phyloP scores from a whole-genome alignment of 2,797 vertebrate species.

The Crypturellus tataupa region DNA sequence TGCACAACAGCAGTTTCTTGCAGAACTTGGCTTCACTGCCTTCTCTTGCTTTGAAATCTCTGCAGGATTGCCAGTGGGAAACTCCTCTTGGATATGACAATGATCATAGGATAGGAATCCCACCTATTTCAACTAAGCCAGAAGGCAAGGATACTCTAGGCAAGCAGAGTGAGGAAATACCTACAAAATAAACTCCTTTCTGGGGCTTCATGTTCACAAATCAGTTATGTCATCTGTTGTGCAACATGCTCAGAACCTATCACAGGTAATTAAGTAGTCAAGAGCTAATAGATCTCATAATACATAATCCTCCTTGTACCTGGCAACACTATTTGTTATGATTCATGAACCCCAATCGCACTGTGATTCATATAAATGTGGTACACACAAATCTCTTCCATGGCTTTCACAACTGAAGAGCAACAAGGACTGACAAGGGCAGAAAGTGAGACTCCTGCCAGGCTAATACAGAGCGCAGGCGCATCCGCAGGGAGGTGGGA shows the following conservation, averaged over 20 bases:
- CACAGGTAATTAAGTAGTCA: neutral
- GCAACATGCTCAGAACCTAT: neutral
- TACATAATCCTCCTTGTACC: neutral
- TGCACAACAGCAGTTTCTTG: neutral
- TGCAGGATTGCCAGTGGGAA: neutral
- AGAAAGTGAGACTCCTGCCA: neutral
- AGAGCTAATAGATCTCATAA: neutral
- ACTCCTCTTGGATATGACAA: neutral
- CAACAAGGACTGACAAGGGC: accelerated
- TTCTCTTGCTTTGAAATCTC: neutral
- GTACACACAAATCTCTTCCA: neutral
- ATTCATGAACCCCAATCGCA: neutral
- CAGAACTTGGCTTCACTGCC: neutral
- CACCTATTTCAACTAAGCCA: accelerated
- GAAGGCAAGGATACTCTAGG: neutral
- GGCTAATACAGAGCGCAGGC: neutral
- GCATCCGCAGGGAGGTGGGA: neutral
- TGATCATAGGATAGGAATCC: neutral
- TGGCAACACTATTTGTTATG: neutral
- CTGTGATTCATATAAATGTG: neutral
- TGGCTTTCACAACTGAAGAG: neutral
- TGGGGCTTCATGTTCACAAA: constrained; percentile 23
- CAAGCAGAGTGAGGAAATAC: neutral
- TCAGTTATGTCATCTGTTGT: neutral
- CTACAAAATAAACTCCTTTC: neutral